A percentile compares a stretch with the other conserved stretches of the same genome.
Evolutionary conservation across 1,140 invertebrate species (phyloP).

Genomic region (Pseudomyrmex flavicornis): DNA sequence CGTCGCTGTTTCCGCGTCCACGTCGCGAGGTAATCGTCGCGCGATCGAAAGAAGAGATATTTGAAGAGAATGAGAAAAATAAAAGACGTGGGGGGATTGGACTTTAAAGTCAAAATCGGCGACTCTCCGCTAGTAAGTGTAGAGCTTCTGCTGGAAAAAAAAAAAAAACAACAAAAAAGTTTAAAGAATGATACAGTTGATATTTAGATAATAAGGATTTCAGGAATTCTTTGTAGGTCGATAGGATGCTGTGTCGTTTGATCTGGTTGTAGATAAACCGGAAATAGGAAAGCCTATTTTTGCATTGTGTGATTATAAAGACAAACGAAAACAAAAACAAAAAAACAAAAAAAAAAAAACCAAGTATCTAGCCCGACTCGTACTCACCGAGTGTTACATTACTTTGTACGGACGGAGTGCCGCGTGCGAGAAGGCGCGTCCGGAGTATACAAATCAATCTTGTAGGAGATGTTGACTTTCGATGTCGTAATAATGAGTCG

Average conservation of each 20-base stretch:
- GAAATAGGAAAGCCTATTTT: constrained; percentile 76
- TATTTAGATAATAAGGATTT: constrained; percentile 71
- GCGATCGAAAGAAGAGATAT: neutral
- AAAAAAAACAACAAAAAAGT: neutral
- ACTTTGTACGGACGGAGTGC: constrained; percentile 33
- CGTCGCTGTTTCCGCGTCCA: constrained; percentile 7
- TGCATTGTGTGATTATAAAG: constrained; percentile 71
- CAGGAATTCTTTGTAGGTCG: constrained; percentile 70
- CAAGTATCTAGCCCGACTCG: constrained; percentile 55
- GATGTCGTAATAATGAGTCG: constrained; percentile 38
- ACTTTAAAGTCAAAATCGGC: constrained; percentile 28
- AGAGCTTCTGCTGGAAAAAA: constrained; percentile 40
- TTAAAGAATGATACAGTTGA: constrained; percentile 60
- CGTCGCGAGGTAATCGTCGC: neutral
- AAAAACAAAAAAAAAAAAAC: too few relatives aligned
- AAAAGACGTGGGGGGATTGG: neutral
- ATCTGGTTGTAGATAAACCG: constrained; percentile 71
- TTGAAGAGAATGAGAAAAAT: too few relatives aligned
- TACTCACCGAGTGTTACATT: constrained; percentile 52
- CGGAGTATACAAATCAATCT: constrained; percentile 48
- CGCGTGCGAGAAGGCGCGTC: constrained; percentile 47
- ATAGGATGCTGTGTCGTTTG: constrained; percentile 70
- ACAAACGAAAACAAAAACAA: constrained; percentile 45
- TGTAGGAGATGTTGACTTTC: constrained; percentile 58
- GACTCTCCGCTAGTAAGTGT: constrained; percentile 54